A percentile compares a stretch with the other conserved stretches of the same genome.
These are phyloP conservation scores for Lathronympha strigana DNA, from an alignment of 2,888 invertebrate species.

Conservation along the genomic window DNA sequence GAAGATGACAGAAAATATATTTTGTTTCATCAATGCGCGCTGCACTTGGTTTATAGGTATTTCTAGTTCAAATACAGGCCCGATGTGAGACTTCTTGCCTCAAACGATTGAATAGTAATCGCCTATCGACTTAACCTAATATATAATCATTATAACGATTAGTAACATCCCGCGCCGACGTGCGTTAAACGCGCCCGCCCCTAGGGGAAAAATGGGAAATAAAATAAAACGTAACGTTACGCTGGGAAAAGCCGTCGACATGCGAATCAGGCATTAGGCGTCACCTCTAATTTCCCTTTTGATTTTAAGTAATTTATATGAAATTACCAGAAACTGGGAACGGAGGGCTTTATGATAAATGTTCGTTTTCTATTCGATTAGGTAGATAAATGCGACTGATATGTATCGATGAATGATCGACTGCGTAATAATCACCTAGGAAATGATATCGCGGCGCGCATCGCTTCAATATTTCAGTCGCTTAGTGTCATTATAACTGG, in stretches of 20 bases:
- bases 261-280: slow-evolving; percentile 80
- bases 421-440: slow-evolving; percentile 62
- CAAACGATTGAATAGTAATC: slow-evolving; percentile 20
- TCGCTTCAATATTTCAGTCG: slow-evolving; percentile 38
- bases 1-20: not conserved
- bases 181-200: slow-evolving; percentile 75
- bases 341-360: slow-evolving; percentile 70
- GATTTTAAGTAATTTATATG: slow-evolving; percentile 82
- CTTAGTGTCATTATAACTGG: slow-evolving; percentile 29
- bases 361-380: slow-evolving; percentile 75
- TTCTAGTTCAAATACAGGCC: not conserved
- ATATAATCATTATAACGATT: slow-evolving; percentile 72
- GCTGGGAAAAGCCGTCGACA: slow-evolving; percentile 70
- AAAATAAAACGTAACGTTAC: slow-evolving; percentile 77
- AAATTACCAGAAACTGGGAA: slow-evolving; percentile 68
- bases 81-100: not conserved
- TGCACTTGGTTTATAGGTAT: not conserved
- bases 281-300: slow-evolving; percentile 74
- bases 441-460: slow-evolving; percentile 44
- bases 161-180: slow-evolving; percentile 67
- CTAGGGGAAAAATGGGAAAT: slow-evolving; percentile 63
- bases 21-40: not conserved
- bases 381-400: slow-evolving; percentile 65
- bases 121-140: slow-evolving; percentile 14
- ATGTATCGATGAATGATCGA: slow-evolving; percentile 70